Conservation (phyloP, 2,888 invertebrate genomes). For the Tipula confusa region DNA sequence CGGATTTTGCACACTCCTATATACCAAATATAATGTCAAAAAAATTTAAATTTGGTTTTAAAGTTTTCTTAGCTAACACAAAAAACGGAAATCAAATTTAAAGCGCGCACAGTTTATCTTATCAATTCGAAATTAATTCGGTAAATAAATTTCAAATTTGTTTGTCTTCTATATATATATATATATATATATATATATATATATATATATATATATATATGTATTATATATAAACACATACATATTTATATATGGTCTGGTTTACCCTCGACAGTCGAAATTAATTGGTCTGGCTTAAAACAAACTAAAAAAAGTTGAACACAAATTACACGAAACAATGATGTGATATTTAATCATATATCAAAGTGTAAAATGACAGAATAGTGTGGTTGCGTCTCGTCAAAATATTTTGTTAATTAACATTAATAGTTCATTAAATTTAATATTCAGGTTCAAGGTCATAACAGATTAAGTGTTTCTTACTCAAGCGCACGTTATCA, state of each 20-base stretch:
- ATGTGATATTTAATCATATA: neutral
- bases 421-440: neutral
- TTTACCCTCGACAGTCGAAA: neutral
- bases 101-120: neutral
- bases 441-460: neutral
- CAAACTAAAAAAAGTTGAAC: neutral
- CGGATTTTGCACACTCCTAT: neutral
- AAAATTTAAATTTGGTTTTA: neutral
- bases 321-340: neutral
- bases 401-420: neutral
- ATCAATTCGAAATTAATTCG: neutral
- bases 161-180: neutral
- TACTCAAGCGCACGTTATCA: neutral
- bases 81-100: slow-evolving; percentile 6
- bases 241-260: neutral
- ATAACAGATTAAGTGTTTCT: neutral
- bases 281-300: neutral
- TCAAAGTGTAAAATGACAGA: neutral
- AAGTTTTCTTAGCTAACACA: neutral
- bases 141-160: neutral
- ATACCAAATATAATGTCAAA: neutral
- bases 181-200: neutral
- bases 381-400: neutral
- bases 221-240: too few relatives aligned
- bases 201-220: neutral